phyloP scores from a whole-genome alignment of 2,888 invertebrate species.

The Erannis defoliaria region DNA sequence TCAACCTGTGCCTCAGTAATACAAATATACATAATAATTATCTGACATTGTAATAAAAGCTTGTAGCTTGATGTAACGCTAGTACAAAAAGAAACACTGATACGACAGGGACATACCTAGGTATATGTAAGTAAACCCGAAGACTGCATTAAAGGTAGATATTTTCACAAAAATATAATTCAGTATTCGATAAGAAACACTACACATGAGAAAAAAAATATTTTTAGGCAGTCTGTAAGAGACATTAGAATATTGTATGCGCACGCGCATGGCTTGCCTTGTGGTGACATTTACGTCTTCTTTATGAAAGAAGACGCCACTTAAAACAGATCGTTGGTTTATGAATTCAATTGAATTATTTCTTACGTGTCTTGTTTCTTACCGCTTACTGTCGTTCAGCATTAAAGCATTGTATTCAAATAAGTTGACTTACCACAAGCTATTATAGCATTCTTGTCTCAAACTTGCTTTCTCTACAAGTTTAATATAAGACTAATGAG shows the following conservation, averaged over 20 bases:
- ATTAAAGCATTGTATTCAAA: conserved; percentile 9
- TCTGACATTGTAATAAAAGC: conserved; percentile 56
- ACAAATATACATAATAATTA: conserved; percentile 22
- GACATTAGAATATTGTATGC: background rate
- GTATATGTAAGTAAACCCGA: conserved; percentile 81
- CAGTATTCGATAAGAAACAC: conserved; percentile 29
- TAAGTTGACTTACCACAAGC: background rate
- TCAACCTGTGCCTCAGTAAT: conserved; percentile 63
- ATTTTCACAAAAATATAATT: conserved; percentile 63
- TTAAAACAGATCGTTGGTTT: background rate
- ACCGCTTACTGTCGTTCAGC: conserved; percentile 28
- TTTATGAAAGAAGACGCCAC: background rate
- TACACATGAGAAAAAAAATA: conserved; percentile 7
- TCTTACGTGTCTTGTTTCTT: conserved; percentile 50
- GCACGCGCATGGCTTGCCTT: background rate
- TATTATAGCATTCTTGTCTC: background rate
- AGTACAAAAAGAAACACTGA: conserved; percentile 82
- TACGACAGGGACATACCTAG: conserved; percentile 81
- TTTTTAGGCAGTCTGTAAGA: background rate
- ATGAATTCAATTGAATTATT: conserved; percentile 1
- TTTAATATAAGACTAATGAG: background rate
- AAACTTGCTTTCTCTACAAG: background rate
- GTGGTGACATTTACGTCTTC: background rate
- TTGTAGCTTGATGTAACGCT: conserved; percentile 75
- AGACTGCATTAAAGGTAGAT: conserved; percentile 84